phyloP scores from a whole-genome alignment of 2,797 vertebrate species.

The Anguilla anguilla region DNA sequence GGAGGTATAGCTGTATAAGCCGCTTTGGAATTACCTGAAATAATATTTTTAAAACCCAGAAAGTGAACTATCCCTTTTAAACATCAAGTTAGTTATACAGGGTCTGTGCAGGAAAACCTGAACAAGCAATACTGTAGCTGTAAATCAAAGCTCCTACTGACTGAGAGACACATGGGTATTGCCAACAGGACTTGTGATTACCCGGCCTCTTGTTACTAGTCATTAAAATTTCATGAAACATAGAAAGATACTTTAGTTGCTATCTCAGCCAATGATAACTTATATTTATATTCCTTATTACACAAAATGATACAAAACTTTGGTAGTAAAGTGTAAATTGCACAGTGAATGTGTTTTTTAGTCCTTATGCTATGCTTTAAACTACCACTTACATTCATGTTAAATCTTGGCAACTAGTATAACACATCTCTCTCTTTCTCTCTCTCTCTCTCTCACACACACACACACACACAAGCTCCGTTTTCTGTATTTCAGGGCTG shows the following conservation, averaged over 20 bases:
- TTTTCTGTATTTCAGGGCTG: background rate
- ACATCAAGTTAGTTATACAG: background rate
- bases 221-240: background rate
- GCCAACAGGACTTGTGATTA: background rate
- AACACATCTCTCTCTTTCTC: background rate
- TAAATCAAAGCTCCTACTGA: slow-evolving; percentile 32
- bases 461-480: too few relatives aligned
- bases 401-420: background rate
- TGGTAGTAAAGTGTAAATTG: background rate
- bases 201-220: background rate
- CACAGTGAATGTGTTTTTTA: background rate
- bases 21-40: too few relatives aligned
- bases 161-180: background rate
- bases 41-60: too few relatives aligned
- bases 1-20: too few relatives aligned
- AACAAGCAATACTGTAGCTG: slow-evolving; percentile 23
- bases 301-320: background rate
- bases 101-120: background rate
- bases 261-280: background rate
- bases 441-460: too few relatives aligned
- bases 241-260: background rate
- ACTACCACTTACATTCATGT: background rate
- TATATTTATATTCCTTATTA: background rate
- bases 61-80: too few relatives aligned
- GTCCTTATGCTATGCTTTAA: background rate